Conservation (phyloP, 2,888 invertebrate species). For the Harpalus rufipes region DNA sequence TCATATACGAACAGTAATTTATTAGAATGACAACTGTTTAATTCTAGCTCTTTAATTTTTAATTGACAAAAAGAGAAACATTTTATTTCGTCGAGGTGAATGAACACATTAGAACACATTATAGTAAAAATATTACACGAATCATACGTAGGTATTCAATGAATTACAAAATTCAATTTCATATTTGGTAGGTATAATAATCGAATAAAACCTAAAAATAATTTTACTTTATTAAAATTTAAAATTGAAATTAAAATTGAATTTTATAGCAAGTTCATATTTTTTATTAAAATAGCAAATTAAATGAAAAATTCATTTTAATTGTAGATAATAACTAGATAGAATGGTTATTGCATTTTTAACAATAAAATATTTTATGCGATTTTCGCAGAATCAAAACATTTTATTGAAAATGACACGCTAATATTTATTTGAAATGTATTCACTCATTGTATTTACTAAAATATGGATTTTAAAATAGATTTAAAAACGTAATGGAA, state of each 20-base stretch:
- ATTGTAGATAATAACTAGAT: conserved; percentile 1
- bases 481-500: conserved; percentile 4
- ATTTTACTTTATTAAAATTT: conserved; percentile 13
- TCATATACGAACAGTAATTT: too few species aligned
- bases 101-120: too few species aligned
- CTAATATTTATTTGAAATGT: conserved; percentile 22
- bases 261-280: background rate
- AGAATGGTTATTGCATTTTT: conserved; percentile 4
- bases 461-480: background rate
- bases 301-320: conserved; percentile 31
- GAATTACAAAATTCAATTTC: background rate
- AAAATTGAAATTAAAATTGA: conserved; percentile 23
- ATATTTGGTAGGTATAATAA: background rate
- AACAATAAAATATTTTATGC: conserved; percentile 4
- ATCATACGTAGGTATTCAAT: background rate
- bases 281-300: background rate
- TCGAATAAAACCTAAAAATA: conserved; percentile 26
- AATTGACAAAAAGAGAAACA: too few species aligned
- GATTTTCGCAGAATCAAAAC: background rate
- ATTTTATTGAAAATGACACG: conserved; percentile 13
- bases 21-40: too few species aligned
- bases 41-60: too few species aligned
- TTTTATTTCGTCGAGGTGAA: too few species aligned
- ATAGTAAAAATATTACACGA: too few species aligned
- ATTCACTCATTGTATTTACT: background rate